These are phyloP conservation scores for Laterallus jamaicensis DNA, from an alignment of 2,113 vertebrate genomes.

Conservation along the genomic window DNA sequence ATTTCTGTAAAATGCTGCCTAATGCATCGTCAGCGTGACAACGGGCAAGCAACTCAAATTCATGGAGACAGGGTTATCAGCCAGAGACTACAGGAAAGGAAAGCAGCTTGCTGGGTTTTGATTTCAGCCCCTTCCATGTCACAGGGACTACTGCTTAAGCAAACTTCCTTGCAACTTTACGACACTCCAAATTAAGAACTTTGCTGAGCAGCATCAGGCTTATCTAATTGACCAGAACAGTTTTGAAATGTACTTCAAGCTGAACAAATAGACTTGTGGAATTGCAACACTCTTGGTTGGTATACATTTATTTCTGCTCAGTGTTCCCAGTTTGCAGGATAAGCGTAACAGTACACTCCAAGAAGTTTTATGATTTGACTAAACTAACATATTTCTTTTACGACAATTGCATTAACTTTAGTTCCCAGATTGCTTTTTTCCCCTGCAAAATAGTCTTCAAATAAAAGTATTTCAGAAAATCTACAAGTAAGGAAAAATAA, in stretches of 20 bases:
- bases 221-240: conserved; percentile 16
- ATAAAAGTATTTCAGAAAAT: neutral
- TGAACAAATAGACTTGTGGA: conserved; percentile 4
- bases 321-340: neutral
- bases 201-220: conserved; percentile 8
- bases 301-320: neutral
- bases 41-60: neutral
- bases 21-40: neutral
- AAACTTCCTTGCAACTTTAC: neutral
- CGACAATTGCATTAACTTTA: neutral
- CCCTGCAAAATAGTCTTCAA: neutral
- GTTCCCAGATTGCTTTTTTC: neutral
- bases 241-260: conserved; percentile 9
- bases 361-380: neutral
- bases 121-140: neutral
- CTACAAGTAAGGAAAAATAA: neutral
- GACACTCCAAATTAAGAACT: neutral
- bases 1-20: neutral
- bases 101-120: neutral
- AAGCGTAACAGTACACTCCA: neutral
- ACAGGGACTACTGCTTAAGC: neutral
- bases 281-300: neutral
- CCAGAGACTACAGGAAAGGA: neutral
- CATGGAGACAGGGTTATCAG: neutral
- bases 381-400: neutral